Percentiles rank a stretch among this genome's conserved stretches.
These are phyloP conservation scores for Pemphigus obesinymphae DNA, from an alignment of 1,140 invertebrate genomes.

Conservation along the genomic window DNA sequence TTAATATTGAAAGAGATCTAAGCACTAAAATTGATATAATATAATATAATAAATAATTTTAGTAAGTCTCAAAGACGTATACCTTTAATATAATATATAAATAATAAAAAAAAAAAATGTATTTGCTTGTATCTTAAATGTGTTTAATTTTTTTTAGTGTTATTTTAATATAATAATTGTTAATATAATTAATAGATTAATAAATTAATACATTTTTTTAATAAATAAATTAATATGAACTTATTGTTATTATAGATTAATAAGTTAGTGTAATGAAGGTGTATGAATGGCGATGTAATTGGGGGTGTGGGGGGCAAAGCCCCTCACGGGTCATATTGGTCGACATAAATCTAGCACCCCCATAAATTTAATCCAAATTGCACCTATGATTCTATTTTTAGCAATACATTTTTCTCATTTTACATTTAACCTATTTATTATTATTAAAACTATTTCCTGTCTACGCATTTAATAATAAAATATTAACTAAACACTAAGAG, in stretches of 20 bases:
- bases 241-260: background rate
- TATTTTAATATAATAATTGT: background rate
- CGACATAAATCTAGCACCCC: background rate
- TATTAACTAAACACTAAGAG: no score
- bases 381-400: background rate
- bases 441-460: no score
- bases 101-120: background rate
- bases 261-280: background rate
- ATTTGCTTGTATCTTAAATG: background rate
- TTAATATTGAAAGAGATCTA: constrained; percentile 14
- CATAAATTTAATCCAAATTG: background rate
- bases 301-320: background rate
- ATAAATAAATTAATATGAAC: no score
- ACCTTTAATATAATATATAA: background rate
- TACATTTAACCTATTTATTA: no score
- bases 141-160: background rate
- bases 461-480: no score
- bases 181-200: background rate
- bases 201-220: no score
- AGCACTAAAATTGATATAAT: background rate
- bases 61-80: background rate
- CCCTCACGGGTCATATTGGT: background rate
- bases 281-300: no score
- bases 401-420: no score
- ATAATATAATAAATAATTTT: constrained; percentile 9